These are phyloP conservation scores for Orthonychiurus folsomi DNA, from an alignment of 2,888 invertebrate genomes.

Conservation along the genomic window DNA sequence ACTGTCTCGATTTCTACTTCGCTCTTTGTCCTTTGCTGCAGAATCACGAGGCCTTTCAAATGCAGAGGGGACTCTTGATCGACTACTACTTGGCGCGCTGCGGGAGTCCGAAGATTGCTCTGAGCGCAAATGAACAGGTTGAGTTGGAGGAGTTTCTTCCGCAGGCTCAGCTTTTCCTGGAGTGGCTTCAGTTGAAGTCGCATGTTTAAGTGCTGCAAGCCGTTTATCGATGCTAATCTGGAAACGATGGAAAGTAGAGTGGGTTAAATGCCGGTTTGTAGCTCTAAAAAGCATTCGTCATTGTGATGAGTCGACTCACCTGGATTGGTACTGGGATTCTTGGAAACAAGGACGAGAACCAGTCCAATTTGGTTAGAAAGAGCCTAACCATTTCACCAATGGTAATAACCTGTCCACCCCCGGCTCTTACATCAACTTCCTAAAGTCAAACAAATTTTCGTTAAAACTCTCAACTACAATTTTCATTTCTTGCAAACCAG, in stretches of 20 bases:
- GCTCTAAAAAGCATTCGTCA: no score
- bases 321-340: slow-evolving; percentile 95
- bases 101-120: not conserved
- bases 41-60: no score
- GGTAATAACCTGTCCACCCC: slow-evolving; percentile 85
- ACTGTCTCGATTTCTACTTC: slow-evolving; percentile 47
- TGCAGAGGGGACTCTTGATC: slow-evolving; percentile 37
- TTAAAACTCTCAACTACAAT: no score
- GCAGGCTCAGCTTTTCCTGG: slow-evolving; percentile 22
- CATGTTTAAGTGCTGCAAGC: slow-evolving; percentile 54
- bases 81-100: slow-evolving; percentile 19
- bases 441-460: slow-evolving; percentile 43
- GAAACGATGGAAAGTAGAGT: not conserved
- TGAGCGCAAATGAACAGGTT: slow-evolving; percentile 10
- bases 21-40: slow-evolving; percentile 41
- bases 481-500: no score
- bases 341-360: slow-evolving; percentile 98
- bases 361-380: slow-evolving; percentile 90
- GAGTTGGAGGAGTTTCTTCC: slow-evolving; percentile 14
- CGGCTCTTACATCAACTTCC: slow-evolving; percentile 95
- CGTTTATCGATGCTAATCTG: slow-evolving; percentile 78
- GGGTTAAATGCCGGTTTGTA: no score
- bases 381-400: slow-evolving; percentile 88
- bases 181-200: slow-evolving; percentile 38
- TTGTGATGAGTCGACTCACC: slow-evolving; percentile 38